phyloP scores from a whole-genome alignment of 1,140 invertebrate genomes.

The Drosophila ercepeae region DNA sequence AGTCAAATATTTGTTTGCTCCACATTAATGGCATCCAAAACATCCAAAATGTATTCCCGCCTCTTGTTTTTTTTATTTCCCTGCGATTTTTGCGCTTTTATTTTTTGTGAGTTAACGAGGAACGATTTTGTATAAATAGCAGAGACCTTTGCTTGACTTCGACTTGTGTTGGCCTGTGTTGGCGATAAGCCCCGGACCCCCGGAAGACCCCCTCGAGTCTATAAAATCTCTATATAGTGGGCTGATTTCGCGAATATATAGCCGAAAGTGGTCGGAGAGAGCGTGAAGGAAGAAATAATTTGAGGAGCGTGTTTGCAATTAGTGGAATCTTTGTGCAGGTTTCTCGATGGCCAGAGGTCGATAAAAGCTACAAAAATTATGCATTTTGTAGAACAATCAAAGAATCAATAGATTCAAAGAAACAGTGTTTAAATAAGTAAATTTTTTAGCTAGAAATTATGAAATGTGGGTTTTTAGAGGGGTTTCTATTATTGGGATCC shows the following conservation, averaged over 20 bases:
- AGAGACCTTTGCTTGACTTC: constrained; percentile 62
- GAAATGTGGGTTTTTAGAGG: no score
- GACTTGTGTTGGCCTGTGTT: constrained; percentile 38
- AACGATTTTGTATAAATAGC: constrained; percentile 63
- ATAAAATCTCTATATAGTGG: constrained; percentile 22
- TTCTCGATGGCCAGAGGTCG: background rate
- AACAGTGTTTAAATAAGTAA: no score
- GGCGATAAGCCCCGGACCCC: constrained; percentile 45
- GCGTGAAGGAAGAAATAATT: constrained; percentile 29
- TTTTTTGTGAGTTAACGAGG: constrained; percentile 18
- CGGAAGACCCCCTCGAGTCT: background rate
- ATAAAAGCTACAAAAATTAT: background rate
- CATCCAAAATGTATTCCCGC: constrained; percentile 10
- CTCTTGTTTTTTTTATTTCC: background rate
- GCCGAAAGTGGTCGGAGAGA: constrained; percentile 9
- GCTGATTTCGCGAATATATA: constrained; percentile 35
- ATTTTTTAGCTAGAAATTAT: no score
- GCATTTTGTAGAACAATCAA: constrained; percentile 18
- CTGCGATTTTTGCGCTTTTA: constrained; percentile 5
- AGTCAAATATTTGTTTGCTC: constrained; percentile 51
- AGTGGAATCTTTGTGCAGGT: constrained; percentile 52
- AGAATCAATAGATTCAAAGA: no score
- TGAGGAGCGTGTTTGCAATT: constrained; percentile 48
- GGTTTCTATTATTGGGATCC: no score
- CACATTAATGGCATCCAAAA: constrained; percentile 33